Conservation (phyloP, 1,140 invertebrate genomes). For the Pseudomyrmex flavicornis region DNA sequence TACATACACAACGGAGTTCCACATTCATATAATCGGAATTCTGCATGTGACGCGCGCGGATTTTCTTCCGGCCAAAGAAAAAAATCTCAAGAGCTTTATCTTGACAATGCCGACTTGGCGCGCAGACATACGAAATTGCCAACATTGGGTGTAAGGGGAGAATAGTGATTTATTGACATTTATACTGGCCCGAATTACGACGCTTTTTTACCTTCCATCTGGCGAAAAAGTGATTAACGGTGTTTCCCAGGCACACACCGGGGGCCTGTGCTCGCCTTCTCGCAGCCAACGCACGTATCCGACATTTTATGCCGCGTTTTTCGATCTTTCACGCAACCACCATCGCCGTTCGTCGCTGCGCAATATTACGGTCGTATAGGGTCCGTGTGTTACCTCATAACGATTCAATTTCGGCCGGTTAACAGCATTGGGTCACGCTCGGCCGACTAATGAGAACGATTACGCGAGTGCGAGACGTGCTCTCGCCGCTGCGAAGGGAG, state of each 20-base stretch:
- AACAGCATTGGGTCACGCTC: slow-evolving; percentile 49
- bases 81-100: slow-evolving; percentile 20
- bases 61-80: background rate
- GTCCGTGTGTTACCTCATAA: slow-evolving; percentile 40
- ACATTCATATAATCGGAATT: background rate
- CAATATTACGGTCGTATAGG: slow-evolving; percentile 12
- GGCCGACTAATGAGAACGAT: slow-evolving; percentile 43
- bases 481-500: background rate
- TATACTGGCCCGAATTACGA: slow-evolving; percentile 26
- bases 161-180: slow-evolving; percentile 50
- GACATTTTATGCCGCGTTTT: background rate
- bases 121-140: slow-evolving; percentile 37
- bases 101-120: background rate
- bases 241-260: background rate
- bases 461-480: background rate
- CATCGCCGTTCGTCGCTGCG: background rate
- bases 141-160: background rate
- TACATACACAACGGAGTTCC: too few relatives aligned
- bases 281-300: too few relatives aligned
- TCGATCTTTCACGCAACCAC: background rate
- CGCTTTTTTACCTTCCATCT: slow-evolving; percentile 27
- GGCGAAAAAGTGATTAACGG: slow-evolving; percentile 50
- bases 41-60: background rate
- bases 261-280: background rate
- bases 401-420: slow-evolving; percentile 55